Percentiles rank a stretch among this genome's conserved stretches.
phyloP scores from a whole-genome alignment of 2,113 vertebrate species.

The Bothrops jararaca region DNA sequence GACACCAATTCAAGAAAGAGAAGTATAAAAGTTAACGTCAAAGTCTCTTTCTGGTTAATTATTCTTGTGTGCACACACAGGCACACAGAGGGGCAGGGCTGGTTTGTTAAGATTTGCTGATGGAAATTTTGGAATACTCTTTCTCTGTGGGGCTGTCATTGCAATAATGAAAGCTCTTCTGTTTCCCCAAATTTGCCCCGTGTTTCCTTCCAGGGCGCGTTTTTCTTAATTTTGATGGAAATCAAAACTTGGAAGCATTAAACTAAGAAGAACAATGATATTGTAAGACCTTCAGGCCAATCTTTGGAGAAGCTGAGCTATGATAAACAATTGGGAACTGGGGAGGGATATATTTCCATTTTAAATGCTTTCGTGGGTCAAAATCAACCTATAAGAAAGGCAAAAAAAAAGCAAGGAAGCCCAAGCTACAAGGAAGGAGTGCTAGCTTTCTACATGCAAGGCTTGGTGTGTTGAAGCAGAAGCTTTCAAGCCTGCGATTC shows the following conservation, averaged over 20 bases:
- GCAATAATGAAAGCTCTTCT: not conserved
- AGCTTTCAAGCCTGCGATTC: not conserved
- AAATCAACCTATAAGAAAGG: not conserved
- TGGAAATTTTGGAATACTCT: not conserved
- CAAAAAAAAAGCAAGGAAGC: not conserved
- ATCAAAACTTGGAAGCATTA: not conserved
- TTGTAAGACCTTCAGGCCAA: not conserved
- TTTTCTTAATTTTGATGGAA: not conserved
- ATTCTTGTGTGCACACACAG: not conserved
- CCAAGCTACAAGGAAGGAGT: not conserved
- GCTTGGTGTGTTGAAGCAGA: not conserved
- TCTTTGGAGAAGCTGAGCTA: not conserved
- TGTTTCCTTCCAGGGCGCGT: not conserved
- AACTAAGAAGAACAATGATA: not conserved
- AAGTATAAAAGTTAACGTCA: not conserved
- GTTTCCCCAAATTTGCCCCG: not conserved
- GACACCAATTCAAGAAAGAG: not conserved
- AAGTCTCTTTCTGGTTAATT: not conserved
- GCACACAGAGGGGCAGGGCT: fast-evolving
- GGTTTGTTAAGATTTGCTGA: constrained; percentile 5
- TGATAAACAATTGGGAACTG: not conserved
- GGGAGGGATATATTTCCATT: not conserved
- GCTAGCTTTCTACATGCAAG: not conserved
- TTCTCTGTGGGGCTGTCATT: not conserved
- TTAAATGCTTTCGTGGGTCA: not conserved